Evolutionary conservation across 2,113 vertebrate species (phyloP).

Genomic region (Aptenodytes patagonicus): DNA sequence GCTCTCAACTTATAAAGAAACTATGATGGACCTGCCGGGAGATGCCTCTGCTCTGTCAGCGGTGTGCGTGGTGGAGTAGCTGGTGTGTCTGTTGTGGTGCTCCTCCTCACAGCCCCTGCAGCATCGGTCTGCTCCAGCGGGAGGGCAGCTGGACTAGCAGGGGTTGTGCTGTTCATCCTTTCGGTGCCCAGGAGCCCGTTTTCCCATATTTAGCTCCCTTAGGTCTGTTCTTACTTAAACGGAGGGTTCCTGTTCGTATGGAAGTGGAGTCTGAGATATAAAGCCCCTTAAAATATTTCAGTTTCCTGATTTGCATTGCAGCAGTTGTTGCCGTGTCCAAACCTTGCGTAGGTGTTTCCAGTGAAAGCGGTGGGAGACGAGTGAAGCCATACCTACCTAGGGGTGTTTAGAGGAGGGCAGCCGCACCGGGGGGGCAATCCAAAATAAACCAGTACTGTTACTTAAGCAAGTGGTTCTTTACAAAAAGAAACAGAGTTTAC

Average conservation of each 20-base stretch:
- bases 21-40: not conserved
- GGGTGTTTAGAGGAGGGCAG: not conserved
- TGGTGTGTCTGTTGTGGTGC: not conserved
- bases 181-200: not conserved
- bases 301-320: not conserved
- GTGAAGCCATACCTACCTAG: not conserved
- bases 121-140: not conserved
- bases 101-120: not conserved
- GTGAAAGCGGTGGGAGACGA: not conserved
- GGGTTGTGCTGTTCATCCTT: not conserved
- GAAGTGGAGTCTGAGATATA: not conserved
- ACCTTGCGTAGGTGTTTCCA: not conserved
- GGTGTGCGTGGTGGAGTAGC: not conserved
- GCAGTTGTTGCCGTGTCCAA: not conserved
- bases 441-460: not conserved
- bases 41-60: not conserved
- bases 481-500: not conserved
- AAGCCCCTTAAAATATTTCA: not conserved
- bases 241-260: not conserved
- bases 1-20: not conserved
- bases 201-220: not conserved
- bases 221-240: rapidly evolving
- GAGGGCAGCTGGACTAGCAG: not conserved
- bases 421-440: not conserved
- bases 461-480: not conserved